These are phyloP conservation scores for Chaetogeoica ovagalla DNA, from an alignment of 2,888 invertebrate genomes.

Conservation along the genomic window DNA sequence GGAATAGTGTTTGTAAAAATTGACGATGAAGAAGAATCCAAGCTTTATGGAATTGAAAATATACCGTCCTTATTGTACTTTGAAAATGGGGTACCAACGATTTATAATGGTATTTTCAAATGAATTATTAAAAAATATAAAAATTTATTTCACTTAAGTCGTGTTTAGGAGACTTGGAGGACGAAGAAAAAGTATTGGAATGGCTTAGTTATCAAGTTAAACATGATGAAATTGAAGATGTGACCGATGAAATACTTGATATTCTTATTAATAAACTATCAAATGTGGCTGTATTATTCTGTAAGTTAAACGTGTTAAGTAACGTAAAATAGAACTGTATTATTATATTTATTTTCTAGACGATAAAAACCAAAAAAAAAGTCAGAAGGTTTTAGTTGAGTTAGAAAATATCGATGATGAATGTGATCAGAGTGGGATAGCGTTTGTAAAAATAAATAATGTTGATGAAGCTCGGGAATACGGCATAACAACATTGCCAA, in stretches of 20 bases:
- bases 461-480: slow-evolving; percentile 87
- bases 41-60: slow-evolving; percentile 88
- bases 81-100: slow-evolving; percentile 61
- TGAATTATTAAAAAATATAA: neutral
- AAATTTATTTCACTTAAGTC: too few relatives aligned
- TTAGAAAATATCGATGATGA: slow-evolving; percentile 93
- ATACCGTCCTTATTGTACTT: slow-evolving; percentile 80
- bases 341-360: slow-evolving; percentile 63
- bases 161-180: slow-evolving; percentile 71
- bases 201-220: slow-evolving; percentile 85
- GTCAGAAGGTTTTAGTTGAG: slow-evolving; percentile 81
- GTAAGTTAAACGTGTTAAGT: slow-evolving; percentile 65
- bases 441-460: slow-evolving; percentile 91
- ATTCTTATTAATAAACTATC: slow-evolving; percentile 84
- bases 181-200: slow-evolving; percentile 82
- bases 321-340: neutral
- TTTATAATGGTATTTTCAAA: slow-evolving; percentile 59
- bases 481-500: slow-evolving; percentile 85
- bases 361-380: slow-evolving; percentile 86
- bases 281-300: slow-evolving; percentile 87
- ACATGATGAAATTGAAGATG: slow-evolving; percentile 89
- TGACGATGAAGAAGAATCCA: slow-evolving; percentile 85
- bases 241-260: slow-evolving; percentile 92
- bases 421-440: slow-evolving; percentile 84
- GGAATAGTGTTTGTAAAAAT: slow-evolving; percentile 91